Evolutionary conservation across 2,113 vertebrate genomes (phyloP).

Genomic region (Saccopteryx leptura): DNA sequence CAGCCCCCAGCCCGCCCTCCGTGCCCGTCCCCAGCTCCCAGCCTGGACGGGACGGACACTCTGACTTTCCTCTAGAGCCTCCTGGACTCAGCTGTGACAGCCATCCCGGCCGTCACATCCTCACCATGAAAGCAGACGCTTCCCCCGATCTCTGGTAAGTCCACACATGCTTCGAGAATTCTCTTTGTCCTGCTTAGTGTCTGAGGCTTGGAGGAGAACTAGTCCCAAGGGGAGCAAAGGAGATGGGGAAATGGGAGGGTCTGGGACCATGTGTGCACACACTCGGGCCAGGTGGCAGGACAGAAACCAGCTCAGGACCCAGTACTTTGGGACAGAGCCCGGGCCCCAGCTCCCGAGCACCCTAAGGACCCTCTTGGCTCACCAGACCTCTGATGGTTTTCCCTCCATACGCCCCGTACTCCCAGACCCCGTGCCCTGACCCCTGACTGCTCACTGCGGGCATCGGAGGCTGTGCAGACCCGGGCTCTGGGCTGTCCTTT

Average conservation of each 20-base stretch:
- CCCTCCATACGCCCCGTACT: not conserved
- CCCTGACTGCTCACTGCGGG: not conserved
- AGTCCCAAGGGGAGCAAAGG: not conserved
- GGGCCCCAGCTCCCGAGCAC: not conserved
- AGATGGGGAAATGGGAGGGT: not conserved
- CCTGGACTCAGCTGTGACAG: slow-evolving; percentile 56
- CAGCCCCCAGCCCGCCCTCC: not conserved
- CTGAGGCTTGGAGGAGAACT: not conserved
- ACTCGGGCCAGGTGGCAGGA: not conserved
- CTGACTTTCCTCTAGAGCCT: slow-evolving; percentile 45
- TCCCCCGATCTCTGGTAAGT: slow-evolving; percentile 87
- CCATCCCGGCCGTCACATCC: not conserved
- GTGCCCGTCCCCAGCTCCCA: not conserved
- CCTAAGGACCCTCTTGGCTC: not conserved
- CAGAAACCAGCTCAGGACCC: not conserved
- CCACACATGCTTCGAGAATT: slow-evolving; percentile 55
- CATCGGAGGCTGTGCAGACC: not conserved
- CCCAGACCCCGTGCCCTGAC: not conserved
- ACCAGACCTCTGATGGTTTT: not conserved
- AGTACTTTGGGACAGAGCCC: not conserved
- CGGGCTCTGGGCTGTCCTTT: not conserved
- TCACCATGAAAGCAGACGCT: slow-evolving; percentile 69
- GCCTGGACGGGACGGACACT: not conserved
- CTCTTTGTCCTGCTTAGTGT: slow-evolving; percentile 68
- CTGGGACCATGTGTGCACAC: not conserved